Evolutionary conservation across 2,113 vertebrate species (phyloP), one percentile per base, ranked within the genome.

Genomic region (Sebastes fasciatus): DNA sequence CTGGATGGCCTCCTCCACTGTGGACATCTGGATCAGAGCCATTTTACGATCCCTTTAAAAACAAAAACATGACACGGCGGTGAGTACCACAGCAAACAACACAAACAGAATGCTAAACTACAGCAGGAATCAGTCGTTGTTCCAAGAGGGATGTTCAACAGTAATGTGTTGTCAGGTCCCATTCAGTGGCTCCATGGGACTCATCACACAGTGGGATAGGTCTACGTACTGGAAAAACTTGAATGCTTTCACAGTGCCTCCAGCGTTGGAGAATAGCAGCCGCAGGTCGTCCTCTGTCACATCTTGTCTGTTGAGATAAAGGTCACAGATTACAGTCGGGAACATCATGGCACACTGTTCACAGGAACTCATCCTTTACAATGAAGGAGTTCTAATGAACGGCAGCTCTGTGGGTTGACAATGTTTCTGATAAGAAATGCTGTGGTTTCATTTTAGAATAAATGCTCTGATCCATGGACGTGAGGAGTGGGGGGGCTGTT

Each of bases 221-320:
- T 65, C 19, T 91, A 96, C 98, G 93, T 97, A 99, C 98, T 99
- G 98, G 94, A 99, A 99, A 96, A 99, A 99, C 91, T 99, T 99
- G 94, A 99, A 99, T 9, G 97, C 98, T 95, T 99, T 99, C 92
- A 99, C 98, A 89, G 97, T 97, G 95, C 97, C 97, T 68, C 98
- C 97, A 84, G 97, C 96, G 89, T 99, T 99, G 88, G 96, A 96
- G 94, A 99, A 99, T 79, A 99, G 95, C 89, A 97, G 96, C 87
- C 96, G 95, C 74, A 99, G 96, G 92, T 98, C 97, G 23, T 99
- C 98, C 94, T 99, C 98, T 13, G 96, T 96, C 90, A 98, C 97
- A 48, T 97, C 97, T 86, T 97, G 97, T 88, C 98, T 99, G 92
- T 71, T 86, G 77, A 91, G 74, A 70, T 61, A 74, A 76, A 91